Evolutionary conservation across 1,140 invertebrate species (phyloP).

Genomic region (Pseudachorutes palmiensis): DNA sequence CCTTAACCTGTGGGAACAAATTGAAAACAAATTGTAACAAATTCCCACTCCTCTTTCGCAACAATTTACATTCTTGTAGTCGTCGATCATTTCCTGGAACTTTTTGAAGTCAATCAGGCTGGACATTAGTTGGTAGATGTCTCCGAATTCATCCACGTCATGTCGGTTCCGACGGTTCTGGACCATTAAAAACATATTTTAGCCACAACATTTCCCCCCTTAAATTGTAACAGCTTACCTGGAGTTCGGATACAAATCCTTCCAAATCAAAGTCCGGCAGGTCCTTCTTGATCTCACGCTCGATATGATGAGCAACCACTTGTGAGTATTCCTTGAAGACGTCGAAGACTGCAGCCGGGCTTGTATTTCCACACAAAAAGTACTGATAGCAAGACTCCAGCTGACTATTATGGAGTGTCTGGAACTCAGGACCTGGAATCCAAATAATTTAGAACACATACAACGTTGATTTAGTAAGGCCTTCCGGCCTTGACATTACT

Average conservation of each 20-base stretch:
- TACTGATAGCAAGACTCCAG: not conserved
- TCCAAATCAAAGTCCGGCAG: not conserved
- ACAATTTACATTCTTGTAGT: constrained; percentile 5
- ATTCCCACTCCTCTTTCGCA: too few relatives aligned
- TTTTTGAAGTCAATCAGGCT: not conserved
- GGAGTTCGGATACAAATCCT: not conserved
- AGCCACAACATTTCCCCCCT: too few relatives aligned
- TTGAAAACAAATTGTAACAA: not conserved
- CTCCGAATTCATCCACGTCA: not conserved
- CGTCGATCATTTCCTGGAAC: constrained; percentile 7
- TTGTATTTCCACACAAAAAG: not conserved
- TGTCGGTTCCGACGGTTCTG: too few relatives aligned
- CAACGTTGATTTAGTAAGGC: not conserved
- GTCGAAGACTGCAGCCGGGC: not conserved
- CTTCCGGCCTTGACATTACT: too few relatives aligned
- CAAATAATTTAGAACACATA: not conserved
- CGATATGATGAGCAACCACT: not conserved
- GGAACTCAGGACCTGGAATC: constrained; percentile 3
- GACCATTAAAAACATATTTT: too few relatives aligned
- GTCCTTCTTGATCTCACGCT: constrained; percentile 5
- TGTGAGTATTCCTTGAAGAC: constrained; percentile 1
- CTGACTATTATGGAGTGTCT: not conserved
- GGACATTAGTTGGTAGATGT: not conserved
- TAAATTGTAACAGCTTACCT: too few relatives aligned
- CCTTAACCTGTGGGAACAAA: not conserved